Base-by-base conservation (phyloP, 2,113 vertebrate genomes). In the Notothenia coriiceps region DNA sequence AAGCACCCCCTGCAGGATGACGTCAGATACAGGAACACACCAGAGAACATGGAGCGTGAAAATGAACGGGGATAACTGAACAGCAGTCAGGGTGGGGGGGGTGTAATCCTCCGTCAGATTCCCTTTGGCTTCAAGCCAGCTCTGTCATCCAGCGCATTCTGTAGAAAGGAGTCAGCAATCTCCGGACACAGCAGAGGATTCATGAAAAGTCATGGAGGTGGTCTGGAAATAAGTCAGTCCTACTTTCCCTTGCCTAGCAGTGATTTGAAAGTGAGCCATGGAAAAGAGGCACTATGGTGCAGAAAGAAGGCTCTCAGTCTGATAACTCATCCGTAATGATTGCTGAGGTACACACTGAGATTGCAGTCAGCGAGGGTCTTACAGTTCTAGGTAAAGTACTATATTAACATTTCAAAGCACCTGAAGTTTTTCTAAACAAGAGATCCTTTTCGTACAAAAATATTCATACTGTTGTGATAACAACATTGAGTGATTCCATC, bases 251-350 rank as follows among this genome's bases (percentile, higher is more conserved):
- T 2, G 51, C 51, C 54, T 57, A 78, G 72, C 69, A 54, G 59
- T 57, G 84, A 78, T 54, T 76, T 51, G 61, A 46, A 74, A 70
- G 69, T 70, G 74, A 80, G 82, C 68, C 74, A 40, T 74, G 52
- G 61, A 85, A 74, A 77, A 87, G 79, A 93, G 92, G 91, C 91
- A 92, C 92, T 69, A 65, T 44, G 92, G 91, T 86, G 88, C 89
- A 87, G 73, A 87, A 82, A 86, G 61, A 72, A 89, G 81, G 82
- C 82, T 69, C 73, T 68, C 71, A 75, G 80, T 87, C 70, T 49
- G 29, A 80, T 13, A 59, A 71, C 56, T 57, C 74, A 76, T 70
- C 56, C 52, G 55, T 51, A 57, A 72, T 62, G 74, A 76, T 76
- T 75, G 83, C 72, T 74, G 77, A 88, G 82, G 60, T 75, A 79